Base-by-base conservation (phyloP, 2,113 vertebrate species). In the Thymallus thymallus region DNA sequence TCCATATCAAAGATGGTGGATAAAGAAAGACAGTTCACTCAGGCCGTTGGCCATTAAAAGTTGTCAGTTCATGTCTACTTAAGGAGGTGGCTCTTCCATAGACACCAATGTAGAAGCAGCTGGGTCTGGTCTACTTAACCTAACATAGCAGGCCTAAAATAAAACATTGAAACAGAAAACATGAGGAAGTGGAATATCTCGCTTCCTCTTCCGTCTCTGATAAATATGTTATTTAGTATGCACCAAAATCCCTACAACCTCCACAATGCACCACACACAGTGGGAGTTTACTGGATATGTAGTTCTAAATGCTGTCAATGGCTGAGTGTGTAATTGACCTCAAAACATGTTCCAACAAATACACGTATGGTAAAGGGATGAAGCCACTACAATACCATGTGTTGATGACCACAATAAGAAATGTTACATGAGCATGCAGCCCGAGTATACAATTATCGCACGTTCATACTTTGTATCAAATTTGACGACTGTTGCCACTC, bases 211-310 rank as follows among this genome's bases (percentile, higher is more conserved):
- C 9, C 9, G 35, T 41, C 35, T 41, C 35, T 41, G 35, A 41
- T 41, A n/a, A 64, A 0, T 13, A 0, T 0, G 0, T 0, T 1
- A 22, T 20, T 20, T 26, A 12, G 10, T 16, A 2, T 18, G 6
- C 2, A 6, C 7, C 4, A n/a, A 46, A 24, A 16, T 29, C 62
- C 80, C 89, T 88, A 84, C 90, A 88, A 82, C 2, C 1, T 3
- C 88, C 88, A 89, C 18, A 86, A 84, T 83, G 72, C 76, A 51
- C 4, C 14, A 4, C 68, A 29, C 6, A 12, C 2, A 5, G 13
- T 45, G 41, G 5, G 24, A 12, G 10, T 3, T 24, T 29, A 26
- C 0, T 72, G 45, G 64, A 75, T 73, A 63, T 86, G 74, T 86
- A 86, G 82, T 88, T 75, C 63, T 26, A 22, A 0, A 48, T 64